These are phyloP conservation scores for Lasiurus borealis DNA, from an alignment of 2,113 vertebrate species.

Conservation along the genomic window DNA sequence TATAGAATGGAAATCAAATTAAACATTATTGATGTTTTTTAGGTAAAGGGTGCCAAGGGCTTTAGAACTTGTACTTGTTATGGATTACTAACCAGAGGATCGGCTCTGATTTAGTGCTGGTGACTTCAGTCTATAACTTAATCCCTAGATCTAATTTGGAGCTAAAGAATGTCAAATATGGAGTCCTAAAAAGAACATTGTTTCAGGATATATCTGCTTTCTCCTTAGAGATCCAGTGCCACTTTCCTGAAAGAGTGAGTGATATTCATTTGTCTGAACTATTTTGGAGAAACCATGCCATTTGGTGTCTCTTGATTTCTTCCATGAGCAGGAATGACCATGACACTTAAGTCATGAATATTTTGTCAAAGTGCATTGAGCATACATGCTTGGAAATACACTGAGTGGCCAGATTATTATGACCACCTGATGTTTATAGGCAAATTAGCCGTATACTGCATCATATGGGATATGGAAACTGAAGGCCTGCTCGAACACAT, in stretches of 20 bases:
- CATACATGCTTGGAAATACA: neutral
- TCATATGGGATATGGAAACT: too few species aligned
- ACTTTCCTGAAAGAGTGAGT: neutral
- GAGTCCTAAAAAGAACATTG: too few species aligned
- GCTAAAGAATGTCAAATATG: neutral
- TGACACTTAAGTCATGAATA: neutral
- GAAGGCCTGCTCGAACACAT: too few species aligned
- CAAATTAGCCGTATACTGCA: too few species aligned
- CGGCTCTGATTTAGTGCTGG: neutral
- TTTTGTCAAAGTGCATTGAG: neutral
- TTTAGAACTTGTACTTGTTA: neutral
- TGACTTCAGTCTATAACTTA: neutral
- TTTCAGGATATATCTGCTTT: neutral
- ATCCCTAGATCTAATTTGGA: neutral
- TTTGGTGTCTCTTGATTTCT: neutral
- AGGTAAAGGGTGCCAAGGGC: neutral
- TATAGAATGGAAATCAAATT: neutral
- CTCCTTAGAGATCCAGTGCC: neutral
- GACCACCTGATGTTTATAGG: too few species aligned
- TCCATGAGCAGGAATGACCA: neutral
- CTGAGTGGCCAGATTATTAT: too few species aligned
- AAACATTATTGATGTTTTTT: neutral
- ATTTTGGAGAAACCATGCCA: neutral
- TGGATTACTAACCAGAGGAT: neutral
- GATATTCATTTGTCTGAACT: neutral